Evolutionary conservation across 2,888 invertebrate species (phyloP).

Genomic region (Euproctis similis): DNA sequence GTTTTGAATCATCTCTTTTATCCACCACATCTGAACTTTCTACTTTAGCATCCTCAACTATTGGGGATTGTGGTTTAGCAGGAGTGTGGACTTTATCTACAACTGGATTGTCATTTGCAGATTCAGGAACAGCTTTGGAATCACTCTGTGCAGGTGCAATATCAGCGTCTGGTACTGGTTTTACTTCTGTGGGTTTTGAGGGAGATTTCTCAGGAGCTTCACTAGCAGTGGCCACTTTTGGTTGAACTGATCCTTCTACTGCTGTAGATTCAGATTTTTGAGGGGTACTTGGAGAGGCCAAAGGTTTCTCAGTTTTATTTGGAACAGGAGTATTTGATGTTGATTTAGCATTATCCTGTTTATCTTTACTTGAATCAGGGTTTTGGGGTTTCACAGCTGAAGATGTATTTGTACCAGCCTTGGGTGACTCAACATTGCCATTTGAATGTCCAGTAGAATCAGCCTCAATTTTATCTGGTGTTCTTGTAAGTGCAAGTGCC

Average conservation of each 20-base stretch:
- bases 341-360: conserved; percentile 62
- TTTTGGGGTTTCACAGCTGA: conserved; percentile 52
- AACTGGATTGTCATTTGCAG: conserved; percentile 51
- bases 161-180: conserved; percentile 54
- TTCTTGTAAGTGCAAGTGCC: conserved; percentile 59
- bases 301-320: conserved; percentile 55
- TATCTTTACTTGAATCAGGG: conserved; percentile 56
- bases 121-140: conserved; percentile 55
- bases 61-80: conserved; percentile 33
- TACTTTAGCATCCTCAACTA: conserved; percentile 39
- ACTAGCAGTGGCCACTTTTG: conserved; percentile 57
- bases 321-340: conserved; percentile 67
- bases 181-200: conserved; percentile 52
- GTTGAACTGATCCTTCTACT: conserved; percentile 42
- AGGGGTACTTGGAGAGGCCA: conserved; percentile 43
- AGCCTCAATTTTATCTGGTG: conserved; percentile 64
- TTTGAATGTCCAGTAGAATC: conserved; percentile 59
- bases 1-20: conserved; percentile 38
- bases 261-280: conserved; percentile 49
- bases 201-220: conserved; percentile 59
- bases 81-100: conserved; percentile 43
- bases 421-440: conserved; percentile 62
- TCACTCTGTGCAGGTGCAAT: conserved; percentile 60
- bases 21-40: conserved; percentile 39
- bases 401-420: conserved; percentile 47